Conservation (phyloP, 2,888 invertebrate genomes). For the Plagodis pulveraria region DNA sequence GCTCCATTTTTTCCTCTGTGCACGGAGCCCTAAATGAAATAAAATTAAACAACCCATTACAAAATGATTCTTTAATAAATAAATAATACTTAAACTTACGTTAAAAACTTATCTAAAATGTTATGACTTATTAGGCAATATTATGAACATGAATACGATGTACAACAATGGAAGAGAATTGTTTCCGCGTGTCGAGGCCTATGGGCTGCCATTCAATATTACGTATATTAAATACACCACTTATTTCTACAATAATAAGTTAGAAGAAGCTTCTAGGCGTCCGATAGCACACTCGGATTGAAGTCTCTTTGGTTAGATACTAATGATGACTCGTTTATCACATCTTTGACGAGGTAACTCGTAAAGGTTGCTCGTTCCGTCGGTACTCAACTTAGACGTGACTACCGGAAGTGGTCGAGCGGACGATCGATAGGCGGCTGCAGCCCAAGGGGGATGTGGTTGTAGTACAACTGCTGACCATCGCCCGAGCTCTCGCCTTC, state of each 20-base stretch:
- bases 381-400: constrained; percentile 3
- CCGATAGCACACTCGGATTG: not conserved
- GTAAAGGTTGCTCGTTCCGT: constrained; percentile 22
- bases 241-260: constrained; percentile 3
- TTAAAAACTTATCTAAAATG: constrained; percentile 55
- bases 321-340: constrained; percentile 40
- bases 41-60: too few relatives aligned
- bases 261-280: not conserved
- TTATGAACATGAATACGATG: constrained; percentile 43
- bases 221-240: too few relatives aligned
- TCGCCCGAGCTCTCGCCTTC: constrained; percentile 40
- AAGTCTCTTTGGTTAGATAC: constrained; percentile 5
- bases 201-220: constrained; percentile 3
- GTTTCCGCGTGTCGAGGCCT: constrained; percentile 2
- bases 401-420: constrained; percentile 74
- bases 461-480: constrained; percentile 60
- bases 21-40: too few relatives aligned
- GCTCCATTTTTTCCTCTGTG: too few relatives aligned
- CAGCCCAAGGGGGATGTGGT: constrained; percentile 75
- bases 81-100: constrained; percentile 50
- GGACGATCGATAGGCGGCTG: constrained; percentile 77
- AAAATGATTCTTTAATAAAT: constrained; percentile 28
- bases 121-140: constrained; percentile 56
- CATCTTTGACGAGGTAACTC: constrained; percentile 42
- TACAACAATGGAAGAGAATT: constrained; percentile 15